A percentile compares a stretch with the other conserved stretches of the same genome.
These are phyloP conservation scores for Idaea dimidiata DNA, from an alignment of 2,888 invertebrate genomes.

Conservation along the genomic window DNA sequence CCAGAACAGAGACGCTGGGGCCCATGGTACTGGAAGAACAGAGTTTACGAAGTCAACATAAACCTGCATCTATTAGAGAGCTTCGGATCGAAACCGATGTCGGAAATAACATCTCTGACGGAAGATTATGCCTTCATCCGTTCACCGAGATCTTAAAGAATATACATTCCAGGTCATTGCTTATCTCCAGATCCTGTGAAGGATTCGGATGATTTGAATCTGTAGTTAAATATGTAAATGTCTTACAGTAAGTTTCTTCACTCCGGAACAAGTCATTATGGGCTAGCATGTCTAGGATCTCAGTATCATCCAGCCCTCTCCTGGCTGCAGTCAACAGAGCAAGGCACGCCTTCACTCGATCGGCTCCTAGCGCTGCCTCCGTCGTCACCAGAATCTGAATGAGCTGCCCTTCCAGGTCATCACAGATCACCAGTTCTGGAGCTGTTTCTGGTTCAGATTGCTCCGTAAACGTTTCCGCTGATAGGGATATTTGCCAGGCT, in stretches of 20 bases:
- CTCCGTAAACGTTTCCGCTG: slow-evolving; percentile 72
- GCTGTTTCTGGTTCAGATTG: slow-evolving; percentile 61
- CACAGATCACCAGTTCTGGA: slow-evolving; percentile 65
- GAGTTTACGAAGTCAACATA: neutral
- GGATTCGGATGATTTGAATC: no score
- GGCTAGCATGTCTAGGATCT: slow-evolving; percentile 87
- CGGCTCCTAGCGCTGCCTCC: slow-evolving; percentile 84
- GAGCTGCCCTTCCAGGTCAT: slow-evolving; percentile 81
- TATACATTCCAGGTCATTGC: no score
- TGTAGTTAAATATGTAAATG: no score
- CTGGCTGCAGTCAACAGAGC: slow-evolving; percentile 87
- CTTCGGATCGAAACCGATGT: no score
- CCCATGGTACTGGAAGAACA: slow-evolving; percentile 81
- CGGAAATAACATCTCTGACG: no score
- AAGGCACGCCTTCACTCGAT: slow-evolving; percentile 84
- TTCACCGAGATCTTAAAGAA: no score
- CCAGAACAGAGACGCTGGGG: slow-evolving; percentile 85
- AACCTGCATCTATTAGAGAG: no score
- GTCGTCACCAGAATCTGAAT: slow-evolving; percentile 84
- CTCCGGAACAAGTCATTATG: slow-evolving; percentile 83
- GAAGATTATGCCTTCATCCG: no score
- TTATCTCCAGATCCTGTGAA: no score
- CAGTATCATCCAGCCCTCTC: slow-evolving; percentile 89
- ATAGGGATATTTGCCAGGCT: slow-evolving; percentile 77
- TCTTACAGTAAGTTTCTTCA: slow-evolving; percentile 83